Base-by-base conservation (phyloP, 53 echinoderm and acorn worm genomes). In the Antedon mediterranea region DNA sequence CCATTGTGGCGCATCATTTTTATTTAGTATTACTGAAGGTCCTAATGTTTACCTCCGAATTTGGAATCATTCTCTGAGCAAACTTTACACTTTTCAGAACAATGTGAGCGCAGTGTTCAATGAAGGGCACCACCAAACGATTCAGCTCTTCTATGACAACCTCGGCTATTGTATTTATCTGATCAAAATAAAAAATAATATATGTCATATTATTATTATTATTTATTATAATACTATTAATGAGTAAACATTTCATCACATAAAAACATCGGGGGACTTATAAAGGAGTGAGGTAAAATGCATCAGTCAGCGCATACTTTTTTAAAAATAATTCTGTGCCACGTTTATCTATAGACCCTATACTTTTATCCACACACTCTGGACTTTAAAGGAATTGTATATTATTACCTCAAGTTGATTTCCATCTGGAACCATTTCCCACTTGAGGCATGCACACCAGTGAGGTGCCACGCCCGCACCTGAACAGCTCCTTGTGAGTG, bases 361-460 rank as follows among this genome's bases (percentile, higher is more conserved):
- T n/a, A n/a, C n/a, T n/a, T n/a, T n/a, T n/a, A n/a, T n/a, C n/a
- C n/a, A n/a, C n/a, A n/a, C n/a, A n/a, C n/a, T n/a, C n/a, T n/a
- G n/a, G n/a, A n/a, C n/a, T n/a, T n/a, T n/a, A n/a, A 37, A 37
- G 37, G 37, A 37, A 4, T 37, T 37, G 37, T 37, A 37, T 37
- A 37, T 11, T 37, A 37, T 41, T 57, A 57, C 57, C 57, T 57
- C 57, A 15, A 57, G 1, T 18, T 57, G 15, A 57, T 57, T 57
- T 57, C 20, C 57, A 57, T 13, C 14, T 23, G 57, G 57, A 11
- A 57, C 57, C 57, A 57, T 57, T 26, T 79, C 73, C 88, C 88
- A 88, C 29, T 76, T 75, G 43, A 84, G 18, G 41, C 88, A 88
- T 4, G 84, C 32, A 34, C 88, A 88, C 84, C 84, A 84, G 81